phyloP scores from a whole-genome alignment of 1,140 invertebrate genomes.

The Lepidostoma basale region DNA sequence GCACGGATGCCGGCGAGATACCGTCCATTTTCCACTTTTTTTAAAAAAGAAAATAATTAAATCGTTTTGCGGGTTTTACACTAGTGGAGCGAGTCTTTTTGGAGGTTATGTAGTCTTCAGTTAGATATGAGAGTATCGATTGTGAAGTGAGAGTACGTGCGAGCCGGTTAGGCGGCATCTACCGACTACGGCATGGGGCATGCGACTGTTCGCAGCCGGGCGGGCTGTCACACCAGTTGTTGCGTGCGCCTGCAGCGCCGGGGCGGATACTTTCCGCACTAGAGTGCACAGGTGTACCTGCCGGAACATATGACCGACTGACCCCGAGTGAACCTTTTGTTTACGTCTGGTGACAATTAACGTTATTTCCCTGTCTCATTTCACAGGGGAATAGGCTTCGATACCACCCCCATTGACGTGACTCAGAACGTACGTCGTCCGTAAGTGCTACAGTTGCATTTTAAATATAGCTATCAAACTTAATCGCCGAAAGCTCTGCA shows the following conservation, averaged over 20 bases:
- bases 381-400: too few relatives aligned
- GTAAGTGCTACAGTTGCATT: too few relatives aligned
- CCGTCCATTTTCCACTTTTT: too few relatives aligned
- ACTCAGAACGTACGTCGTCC: too few relatives aligned
- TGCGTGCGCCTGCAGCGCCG: slow-evolving; percentile 33
- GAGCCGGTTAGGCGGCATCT: slow-evolving; percentile 13
- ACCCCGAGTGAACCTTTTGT: slow-evolving; percentile 26
- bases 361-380: too few relatives aligned
- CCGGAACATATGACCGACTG: slow-evolving; percentile 30
- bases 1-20: neutral
- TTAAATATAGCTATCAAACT: too few relatives aligned
- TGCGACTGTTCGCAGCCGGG: neutral
- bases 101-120: neutral
- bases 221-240: slow-evolving; percentile 31
- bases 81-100: neutral
- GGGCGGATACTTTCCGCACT: neutral
- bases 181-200: slow-evolving; percentile 12
- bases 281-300: slow-evolving; percentile 22
- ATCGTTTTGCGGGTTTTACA: neutral
- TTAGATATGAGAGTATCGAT: neutral
- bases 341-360: neutral
- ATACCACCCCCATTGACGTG: too few relatives aligned
- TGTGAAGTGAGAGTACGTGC: neutral
- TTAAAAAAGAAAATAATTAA: too few relatives aligned
- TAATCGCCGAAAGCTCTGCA: too few relatives aligned